Conservation (phyloP, 2,888 invertebrate species). For the Camponotus fellah region DNA sequence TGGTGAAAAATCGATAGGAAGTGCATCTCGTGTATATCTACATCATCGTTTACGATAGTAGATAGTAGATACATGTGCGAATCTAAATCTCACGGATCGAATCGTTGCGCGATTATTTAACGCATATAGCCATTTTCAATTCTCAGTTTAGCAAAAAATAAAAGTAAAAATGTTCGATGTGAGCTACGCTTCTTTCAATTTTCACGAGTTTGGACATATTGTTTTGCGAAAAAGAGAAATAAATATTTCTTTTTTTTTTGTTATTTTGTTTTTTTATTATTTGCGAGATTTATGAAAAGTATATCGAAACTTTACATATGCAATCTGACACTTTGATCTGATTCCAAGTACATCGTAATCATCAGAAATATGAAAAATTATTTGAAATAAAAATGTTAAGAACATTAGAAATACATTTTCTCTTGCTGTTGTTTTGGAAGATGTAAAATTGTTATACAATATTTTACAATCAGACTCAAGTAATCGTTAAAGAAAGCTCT, state of each 20-base stretch:
- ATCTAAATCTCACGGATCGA: constrained; percentile 37
- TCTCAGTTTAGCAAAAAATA: constrained; percentile 26
- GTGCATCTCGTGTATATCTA: not conserved
- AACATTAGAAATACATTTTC: not conserved
- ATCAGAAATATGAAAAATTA: not conserved
- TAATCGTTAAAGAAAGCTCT: constrained; percentile 8
- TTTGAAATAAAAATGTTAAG: not conserved
- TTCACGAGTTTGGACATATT: not conserved
- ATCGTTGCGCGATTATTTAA: constrained; percentile 36
- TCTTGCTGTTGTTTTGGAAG: not conserved
- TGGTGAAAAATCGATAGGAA: constrained; percentile 44
- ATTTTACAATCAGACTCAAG: not conserved
- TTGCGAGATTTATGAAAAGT: constrained; percentile 7
- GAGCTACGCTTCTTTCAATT: not conserved
- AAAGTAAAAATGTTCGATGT: not conserved
- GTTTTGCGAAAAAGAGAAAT: not conserved
- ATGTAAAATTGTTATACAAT: not conserved
- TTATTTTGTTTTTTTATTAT: too few relatives aligned
- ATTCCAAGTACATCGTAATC: not conserved
- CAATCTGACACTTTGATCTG: not conserved
- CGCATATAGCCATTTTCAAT: constrained; percentile 29
- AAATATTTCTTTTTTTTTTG: constrained; percentile 4
- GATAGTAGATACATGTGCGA: not conserved
- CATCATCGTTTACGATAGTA: constrained; percentile 44
- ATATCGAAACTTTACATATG: not conserved